Evolutionary conservation across 2,113 vertebrate species (phyloP).

Genomic region (Corydoras sp.): DNA sequence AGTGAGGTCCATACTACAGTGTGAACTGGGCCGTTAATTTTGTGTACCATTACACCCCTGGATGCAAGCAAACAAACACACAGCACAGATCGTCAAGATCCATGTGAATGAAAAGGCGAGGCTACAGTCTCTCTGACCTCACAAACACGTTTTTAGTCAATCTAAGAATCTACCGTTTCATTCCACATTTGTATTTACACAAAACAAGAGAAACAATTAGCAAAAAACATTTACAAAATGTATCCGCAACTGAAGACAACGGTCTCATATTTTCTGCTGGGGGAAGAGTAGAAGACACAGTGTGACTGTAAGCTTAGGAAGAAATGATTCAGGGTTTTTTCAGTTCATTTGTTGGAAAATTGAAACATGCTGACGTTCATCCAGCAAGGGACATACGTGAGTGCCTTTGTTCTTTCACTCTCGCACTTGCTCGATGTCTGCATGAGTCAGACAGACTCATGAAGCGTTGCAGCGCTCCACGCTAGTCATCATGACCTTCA

Average conservation of each 20-base stretch:
- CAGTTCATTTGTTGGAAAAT: background rate
- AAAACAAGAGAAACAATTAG: background rate
- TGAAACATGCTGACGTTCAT: slow-evolving; percentile 24
- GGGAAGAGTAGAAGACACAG: background rate
- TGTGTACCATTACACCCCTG: no score
- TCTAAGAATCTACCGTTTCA: background rate
- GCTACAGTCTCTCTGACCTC: background rate
- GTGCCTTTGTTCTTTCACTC: slow-evolving; percentile 25
- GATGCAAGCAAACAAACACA: no score
- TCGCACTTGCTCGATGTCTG: background rate
- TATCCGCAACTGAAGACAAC: slow-evolving; percentile 4
- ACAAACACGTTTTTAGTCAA: background rate
- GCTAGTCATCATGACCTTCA: slow-evolving; percentile 30
- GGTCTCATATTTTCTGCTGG: background rate
- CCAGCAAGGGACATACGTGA: slow-evolving; percentile 16
- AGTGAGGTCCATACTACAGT: no score
- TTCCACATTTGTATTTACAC: slow-evolving; percentile 14
- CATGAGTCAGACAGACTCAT: background rate
- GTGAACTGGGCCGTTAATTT: no score
- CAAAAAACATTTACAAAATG: background rate
- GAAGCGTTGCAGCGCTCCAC: slow-evolving; percentile 28
- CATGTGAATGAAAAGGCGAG: no score
- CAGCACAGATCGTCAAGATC: no score
- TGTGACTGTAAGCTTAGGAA: background rate
- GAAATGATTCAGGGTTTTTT: background rate